Evolutionary conservation across 2,888 invertebrate species (phyloP).

Genomic region (Operophtera brumata): DNA sequence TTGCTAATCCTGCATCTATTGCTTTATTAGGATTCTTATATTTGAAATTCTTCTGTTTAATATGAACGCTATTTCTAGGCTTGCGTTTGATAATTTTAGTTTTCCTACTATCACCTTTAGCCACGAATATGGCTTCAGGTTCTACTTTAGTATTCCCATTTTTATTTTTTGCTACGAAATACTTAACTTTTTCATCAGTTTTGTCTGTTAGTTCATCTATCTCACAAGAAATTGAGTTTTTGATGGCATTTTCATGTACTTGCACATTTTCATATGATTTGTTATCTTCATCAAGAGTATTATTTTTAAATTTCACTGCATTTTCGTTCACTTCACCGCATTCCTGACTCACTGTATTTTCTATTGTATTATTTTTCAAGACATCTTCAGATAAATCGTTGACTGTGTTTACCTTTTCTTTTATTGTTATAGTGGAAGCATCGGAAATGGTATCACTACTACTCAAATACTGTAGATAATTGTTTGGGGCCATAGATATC

Average conservation of each 20-base stretch:
- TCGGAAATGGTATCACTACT: constrained; percentile 7
- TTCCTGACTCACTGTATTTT: not conserved
- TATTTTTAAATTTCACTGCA: not conserved
- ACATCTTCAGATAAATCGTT: constrained; percentile 6
- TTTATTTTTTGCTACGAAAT: not conserved
- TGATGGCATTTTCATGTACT: not conserved
- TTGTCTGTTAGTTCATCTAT: not conserved
- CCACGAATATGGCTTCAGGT: constrained; percentile 35
- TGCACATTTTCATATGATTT: not conserved
- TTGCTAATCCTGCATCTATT: constrained; percentile 35
- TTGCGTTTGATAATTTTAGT: constrained; percentile 30
- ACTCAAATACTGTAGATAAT: constrained; percentile 7
- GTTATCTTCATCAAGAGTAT: not conserved
- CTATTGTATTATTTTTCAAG: not conserved
- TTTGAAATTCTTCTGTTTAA: constrained; percentile 41
- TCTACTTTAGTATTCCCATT: not conserved
- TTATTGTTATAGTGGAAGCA: constrained; percentile 11
- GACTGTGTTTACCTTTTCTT: constrained; percentile 8
- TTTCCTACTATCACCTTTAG: constrained; percentile 29
- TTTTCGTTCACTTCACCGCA: not conserved
- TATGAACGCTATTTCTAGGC: constrained; percentile 40
- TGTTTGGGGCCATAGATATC: constrained; percentile 8
- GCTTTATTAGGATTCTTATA: constrained; percentile 32
- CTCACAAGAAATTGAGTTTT: not conserved
- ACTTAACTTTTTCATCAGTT: not conserved